Evolutionary conservation across 1,140 invertebrate species (phyloP).

Genomic region (Colletes gigas): DNA sequence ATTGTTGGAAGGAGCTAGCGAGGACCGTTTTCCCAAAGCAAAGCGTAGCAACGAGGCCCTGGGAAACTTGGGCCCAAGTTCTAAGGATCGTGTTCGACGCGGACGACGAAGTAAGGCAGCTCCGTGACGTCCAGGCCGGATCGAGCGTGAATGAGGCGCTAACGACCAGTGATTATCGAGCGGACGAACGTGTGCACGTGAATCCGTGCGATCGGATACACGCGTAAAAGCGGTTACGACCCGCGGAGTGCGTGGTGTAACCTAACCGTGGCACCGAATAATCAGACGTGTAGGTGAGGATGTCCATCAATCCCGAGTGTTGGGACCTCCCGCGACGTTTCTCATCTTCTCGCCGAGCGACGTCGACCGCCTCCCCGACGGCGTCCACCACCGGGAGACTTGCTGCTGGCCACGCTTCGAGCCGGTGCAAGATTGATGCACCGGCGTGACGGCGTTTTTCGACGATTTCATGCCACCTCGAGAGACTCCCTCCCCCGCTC

Average conservation of each 20-base stretch:
- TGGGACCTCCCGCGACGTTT: conserved; percentile 76
- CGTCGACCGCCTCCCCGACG: conserved; percentile 49
- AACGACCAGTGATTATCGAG: conserved; percentile 73
- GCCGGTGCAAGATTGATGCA: conserved; percentile 34
- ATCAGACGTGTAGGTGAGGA: conserved; percentile 65
- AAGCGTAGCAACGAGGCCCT: too few species aligned
- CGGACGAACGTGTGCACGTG: conserved; percentile 24
- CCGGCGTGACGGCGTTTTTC: conserved; percentile 16
- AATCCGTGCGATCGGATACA: conserved; percentile 6
- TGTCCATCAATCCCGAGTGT: conserved; percentile 76
- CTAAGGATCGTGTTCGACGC: too few species aligned
- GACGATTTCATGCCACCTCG: conserved; percentile 7
- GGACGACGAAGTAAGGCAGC: conserved; percentile 55
- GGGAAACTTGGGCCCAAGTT: too few species aligned
- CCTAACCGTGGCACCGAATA: conserved; percentile 42
- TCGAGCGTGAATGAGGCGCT: conserved; percentile 73
- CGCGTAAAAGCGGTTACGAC: conserved; percentile 39
- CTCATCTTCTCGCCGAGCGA: conserved; percentile 74
- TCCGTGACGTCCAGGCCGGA: conserved; percentile 57
- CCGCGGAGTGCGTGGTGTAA: background rate
- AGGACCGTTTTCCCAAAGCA: too few species aligned
- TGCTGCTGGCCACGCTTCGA: conserved; percentile 11
- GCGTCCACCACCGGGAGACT: conserved; percentile 37
- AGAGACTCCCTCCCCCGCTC: background rate
- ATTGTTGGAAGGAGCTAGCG: too few species aligned